Conservation (phyloP, 2,797 vertebrate genomes). For the Sebastiscus tertius region DNA sequence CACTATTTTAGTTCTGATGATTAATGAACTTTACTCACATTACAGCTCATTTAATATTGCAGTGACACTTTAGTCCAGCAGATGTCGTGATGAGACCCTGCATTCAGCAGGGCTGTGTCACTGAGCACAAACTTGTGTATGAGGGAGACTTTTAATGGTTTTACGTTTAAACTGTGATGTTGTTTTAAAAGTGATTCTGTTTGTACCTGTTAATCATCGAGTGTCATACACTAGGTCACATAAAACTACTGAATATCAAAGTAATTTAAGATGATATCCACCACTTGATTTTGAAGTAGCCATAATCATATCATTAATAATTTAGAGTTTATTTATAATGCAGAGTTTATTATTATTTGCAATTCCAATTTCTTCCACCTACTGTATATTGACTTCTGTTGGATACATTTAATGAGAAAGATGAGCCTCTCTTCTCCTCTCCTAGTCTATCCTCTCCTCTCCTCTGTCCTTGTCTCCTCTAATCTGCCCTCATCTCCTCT, state of each 20-base stretch:
- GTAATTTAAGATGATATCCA: not conserved
- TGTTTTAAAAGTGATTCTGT: slow-evolving; percentile 5
- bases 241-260: not conserved
- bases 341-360: not conserved
- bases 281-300: not conserved
- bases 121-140: not conserved
- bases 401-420: slow-evolving; percentile 1
- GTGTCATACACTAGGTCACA: not conserved
- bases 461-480: too few species aligned
- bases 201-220: not conserved
- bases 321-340: not conserved
- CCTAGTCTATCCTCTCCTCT: too few species aligned
- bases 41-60: slow-evolving; percentile 20
- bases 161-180: not conserved
- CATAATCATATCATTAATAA: not conserved
- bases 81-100: slow-evolving; percentile 61
- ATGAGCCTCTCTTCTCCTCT: not conserved
- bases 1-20: slow-evolving; percentile 7
- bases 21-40: slow-evolving; percentile 15
- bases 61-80: slow-evolving; percentile 60
- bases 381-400: not conserved
- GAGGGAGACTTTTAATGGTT: not conserved
- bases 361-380: not conserved
- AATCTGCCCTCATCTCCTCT: too few species aligned
- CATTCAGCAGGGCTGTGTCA: slow-evolving; percentile 9